phyloP scores from a whole-genome alignment of 2,113 vertebrate species.

The Cisticola juncidis region DNA sequence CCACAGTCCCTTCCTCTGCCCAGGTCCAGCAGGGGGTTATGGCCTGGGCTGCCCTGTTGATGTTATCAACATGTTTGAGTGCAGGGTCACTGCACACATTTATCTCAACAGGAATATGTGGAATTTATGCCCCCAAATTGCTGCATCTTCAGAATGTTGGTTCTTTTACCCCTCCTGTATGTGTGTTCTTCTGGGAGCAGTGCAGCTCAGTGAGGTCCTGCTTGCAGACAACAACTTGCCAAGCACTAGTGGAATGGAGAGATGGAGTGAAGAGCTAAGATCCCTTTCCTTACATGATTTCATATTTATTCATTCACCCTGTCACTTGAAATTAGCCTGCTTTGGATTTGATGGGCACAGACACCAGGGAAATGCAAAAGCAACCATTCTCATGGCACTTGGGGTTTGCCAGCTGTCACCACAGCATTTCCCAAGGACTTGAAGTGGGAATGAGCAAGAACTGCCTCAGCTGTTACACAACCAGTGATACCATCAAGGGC shows the following conservation, averaged over 20 bases:
- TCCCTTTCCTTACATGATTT: neutral
- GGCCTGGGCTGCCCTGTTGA: neutral
- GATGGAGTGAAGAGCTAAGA: neutral
- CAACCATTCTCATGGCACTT: neutral
- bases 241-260: neutral
- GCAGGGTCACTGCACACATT: neutral
- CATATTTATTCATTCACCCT: neutral
- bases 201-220: neutral
- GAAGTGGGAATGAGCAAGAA: neutral
- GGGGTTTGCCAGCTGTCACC: neutral
- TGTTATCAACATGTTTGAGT: rapidly evolving
- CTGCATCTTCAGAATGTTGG: neutral
- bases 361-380: neutral
- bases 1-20: neutral
- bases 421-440: neutral
- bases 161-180: neutral
- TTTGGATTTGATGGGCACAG: neutral
- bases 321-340: neutral
- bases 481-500: neutral
- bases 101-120: neutral
- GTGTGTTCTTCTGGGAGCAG: rapidly evolving
- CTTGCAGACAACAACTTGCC: neutral
- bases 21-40: rapidly evolving
- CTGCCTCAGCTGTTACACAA: neutral
- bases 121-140: neutral